phyloP scores from a whole-genome alignment of 2,113 vertebrate species.

The Ameiurus melas region DNA sequence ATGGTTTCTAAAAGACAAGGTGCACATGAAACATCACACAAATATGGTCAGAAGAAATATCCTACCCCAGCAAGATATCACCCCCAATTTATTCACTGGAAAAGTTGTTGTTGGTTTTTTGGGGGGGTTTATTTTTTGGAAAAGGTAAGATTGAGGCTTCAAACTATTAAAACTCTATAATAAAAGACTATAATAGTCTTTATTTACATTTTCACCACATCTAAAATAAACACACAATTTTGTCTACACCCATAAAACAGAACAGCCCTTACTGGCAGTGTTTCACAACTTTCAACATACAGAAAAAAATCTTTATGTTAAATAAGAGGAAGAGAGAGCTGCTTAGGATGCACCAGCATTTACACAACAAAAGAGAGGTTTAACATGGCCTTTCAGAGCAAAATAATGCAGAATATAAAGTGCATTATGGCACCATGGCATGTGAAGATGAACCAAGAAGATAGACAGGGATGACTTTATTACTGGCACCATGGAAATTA shows the following conservation, averaged over 20 bases:
- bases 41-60: neutral
- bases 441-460: conserved; percentile 54
- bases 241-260: neutral
- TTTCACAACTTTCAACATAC: conserved; percentile 48
- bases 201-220: neutral
- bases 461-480: conserved; percentile 21
- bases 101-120: too few species aligned
- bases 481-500: conserved; percentile 7
- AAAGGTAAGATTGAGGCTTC: neutral
- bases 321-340: conserved; percentile 33
- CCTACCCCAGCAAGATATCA: neutral
- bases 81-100: neutral
- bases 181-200: neutral
- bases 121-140: too few species aligned
- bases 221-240: neutral
- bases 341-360: conserved; percentile 58
- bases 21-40: neutral
- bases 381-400: conserved; percentile 41
- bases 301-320: conserved; percentile 46
- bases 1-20: neutral
- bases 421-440: conserved; percentile 23
- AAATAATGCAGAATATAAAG: conserved; percentile 56
- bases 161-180: neutral
- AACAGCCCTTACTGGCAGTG: conserved; percentile 17
- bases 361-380: conserved; percentile 64